phyloP scores from a whole-genome alignment of 2,113 vertebrate species.

The Irena cyanogastra region DNA sequence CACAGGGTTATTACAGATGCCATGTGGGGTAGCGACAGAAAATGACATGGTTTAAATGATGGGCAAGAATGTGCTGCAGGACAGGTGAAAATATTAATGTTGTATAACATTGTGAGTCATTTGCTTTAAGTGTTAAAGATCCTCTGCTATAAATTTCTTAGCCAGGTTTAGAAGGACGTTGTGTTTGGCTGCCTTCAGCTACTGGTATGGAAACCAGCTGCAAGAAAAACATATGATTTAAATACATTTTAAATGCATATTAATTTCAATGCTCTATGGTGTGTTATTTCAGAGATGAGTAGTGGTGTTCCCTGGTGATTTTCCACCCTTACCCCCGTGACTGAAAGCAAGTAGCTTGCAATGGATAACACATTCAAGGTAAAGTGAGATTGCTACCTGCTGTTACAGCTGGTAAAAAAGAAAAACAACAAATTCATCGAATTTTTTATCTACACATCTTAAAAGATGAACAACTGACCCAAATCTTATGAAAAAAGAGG shows the following conservation, averaged over 20 bases:
- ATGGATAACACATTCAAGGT: slow-evolving; percentile 59
- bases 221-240: background rate
- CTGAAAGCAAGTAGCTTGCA: slow-evolving; percentile 54
- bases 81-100: background rate
- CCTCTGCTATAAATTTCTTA: background rate
- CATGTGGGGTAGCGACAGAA: background rate
- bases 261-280: background rate
- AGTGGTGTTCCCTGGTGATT: slow-evolving; percentile 15
- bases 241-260: background rate
- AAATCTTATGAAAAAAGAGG: background rate
- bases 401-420: slow-evolving; percentile 31
- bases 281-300: background rate
- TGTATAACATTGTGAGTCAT: background rate
- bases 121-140: background rate
- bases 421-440: slow-evolving; percentile 11
- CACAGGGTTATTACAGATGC: background rate
- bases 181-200: background rate
- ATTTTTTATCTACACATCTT: slow-evolving; percentile 1
- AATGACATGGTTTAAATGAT: background rate
- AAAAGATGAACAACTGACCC: background rate
- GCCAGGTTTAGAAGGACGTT: background rate
- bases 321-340: background rate
- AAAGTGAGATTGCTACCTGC: slow-evolving; percentile 30
- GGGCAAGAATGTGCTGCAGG: background rate
- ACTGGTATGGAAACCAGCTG: background rate